Base-by-base conservation (phyloP, 2,888 invertebrate species). In the Horisme vitalbata region DNA sequence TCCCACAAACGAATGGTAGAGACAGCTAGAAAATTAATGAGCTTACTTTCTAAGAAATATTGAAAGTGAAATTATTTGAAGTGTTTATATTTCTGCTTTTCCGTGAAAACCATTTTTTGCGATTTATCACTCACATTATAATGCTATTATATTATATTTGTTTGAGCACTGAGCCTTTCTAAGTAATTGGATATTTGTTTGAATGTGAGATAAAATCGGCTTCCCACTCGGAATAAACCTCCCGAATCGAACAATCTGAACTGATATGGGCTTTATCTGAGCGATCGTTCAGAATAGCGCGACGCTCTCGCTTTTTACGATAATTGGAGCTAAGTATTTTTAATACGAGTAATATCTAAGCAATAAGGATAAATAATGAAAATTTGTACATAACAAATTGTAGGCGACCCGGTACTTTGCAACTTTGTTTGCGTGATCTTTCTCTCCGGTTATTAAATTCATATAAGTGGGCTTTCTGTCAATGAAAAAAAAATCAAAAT, bases 101-200 rank as follows among this genome's bases (percentile, higher is more conserved):
- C 26, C 12, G 27, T 30, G 24, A 12, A 46, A 41, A 15, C 26
- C 33, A 45, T 38, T 41, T 45, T 35, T 52, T 31, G 26, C 20
- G 41, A 36, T 55, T 53, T 57, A 59, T 57, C 61, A 65, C 67
- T 68, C 5, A 9, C 65, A 69, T 71, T 68, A 69, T 58, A 60
- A 69, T 54, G 58, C 59, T 64, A 58, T 57, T 61, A 61, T 62
- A 57, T 65, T 64, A 61, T 68, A 45, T 53, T 41, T 45, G 30
- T 53, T 52, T 47, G 46, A 47, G 49, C 52, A 52, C 49, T 55
- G 37, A 50, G 45, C 53, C 46, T 45, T 44, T 36, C 66, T 79
- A 83, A 83, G 83, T 84, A 80, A 83, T 83, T 83, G 83, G 76
- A 76, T 76, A 75, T 76, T 75, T 74, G 61, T 68, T 71, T 66